These are phyloP conservation scores for Cynocephalus volans DNA, from an alignment of 2,113 vertebrate genomes.

Conservation along the genomic window DNA sequence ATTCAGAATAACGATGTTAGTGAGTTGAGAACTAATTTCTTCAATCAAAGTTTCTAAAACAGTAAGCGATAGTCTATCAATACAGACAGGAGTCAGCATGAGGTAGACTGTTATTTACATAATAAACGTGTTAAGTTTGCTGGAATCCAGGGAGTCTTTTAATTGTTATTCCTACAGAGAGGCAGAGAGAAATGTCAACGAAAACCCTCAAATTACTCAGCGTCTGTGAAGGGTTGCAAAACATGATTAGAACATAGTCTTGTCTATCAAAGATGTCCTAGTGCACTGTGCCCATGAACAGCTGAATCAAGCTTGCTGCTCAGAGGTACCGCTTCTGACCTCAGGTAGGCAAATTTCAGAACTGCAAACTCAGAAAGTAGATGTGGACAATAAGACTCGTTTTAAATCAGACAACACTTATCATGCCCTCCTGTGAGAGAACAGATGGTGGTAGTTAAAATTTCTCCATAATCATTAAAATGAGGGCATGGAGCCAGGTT, in stretches of 20 bases:
- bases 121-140: slow-evolving; percentile 45
- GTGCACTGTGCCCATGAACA: rapidly evolving
- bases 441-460: slow-evolving; percentile 77
- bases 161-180: slow-evolving; percentile 63
- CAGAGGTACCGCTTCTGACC: neutral
- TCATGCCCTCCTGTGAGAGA: slow-evolving; percentile 42
- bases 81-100: neutral
- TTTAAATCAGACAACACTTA: slow-evolving; percentile 76
- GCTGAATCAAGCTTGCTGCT: neutral
- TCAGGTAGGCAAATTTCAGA: slow-evolving; percentile 35
- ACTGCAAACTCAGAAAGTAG: slow-evolving; percentile 62
- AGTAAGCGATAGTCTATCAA: slow-evolving; percentile 61
- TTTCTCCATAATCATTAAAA: slow-evolving; percentile 69
- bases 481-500: slow-evolving; percentile 50
- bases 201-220: neutral
- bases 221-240: neutral
- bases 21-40: slow-evolving; percentile 36
- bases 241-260: neutral
- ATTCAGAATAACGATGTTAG: slow-evolving; percentile 31
- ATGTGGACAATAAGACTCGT: slow-evolving; percentile 42
- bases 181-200: slow-evolving; percentile 49
- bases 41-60: slow-evolving; percentile 62
- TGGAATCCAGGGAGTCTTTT: slow-evolving; percentile 27
- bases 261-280: neutral
- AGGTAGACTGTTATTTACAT: slow-evolving; percentile 41